These are phyloP conservation scores for Panulirus ornatus DNA, from an alignment of 1,140 invertebrate genomes.

Conservation along the genomic window DNA sequence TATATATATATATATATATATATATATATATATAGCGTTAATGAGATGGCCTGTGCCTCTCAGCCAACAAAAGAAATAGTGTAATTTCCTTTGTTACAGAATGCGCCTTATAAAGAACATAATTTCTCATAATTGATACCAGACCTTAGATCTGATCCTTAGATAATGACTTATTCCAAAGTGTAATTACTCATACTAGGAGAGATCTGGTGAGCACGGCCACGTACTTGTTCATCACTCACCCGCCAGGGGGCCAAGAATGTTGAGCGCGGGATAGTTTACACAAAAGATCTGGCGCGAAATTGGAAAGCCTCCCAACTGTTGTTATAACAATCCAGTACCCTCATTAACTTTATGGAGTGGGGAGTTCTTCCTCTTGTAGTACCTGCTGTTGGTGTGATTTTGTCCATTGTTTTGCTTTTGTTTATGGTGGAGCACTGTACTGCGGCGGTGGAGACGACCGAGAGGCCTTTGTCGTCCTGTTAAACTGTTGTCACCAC, in stretches of 20 bases:
- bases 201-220: background rate
- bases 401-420: no score
- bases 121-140: no score
- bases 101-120: no score
- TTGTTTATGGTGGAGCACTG: background rate
- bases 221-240: background rate
- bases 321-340: background rate
- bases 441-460: background rate
- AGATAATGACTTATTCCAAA: background rate
- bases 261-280: no score
- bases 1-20: background rate
- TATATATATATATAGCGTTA: no score
- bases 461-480: background rate
- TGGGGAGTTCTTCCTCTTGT: no score
- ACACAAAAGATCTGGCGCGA: background rate
- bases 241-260: background rate
- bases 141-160: no score
- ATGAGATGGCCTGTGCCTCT: no score
- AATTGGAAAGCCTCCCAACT: background rate
- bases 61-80: no score
- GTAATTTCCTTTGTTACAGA: no score
- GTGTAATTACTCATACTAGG: background rate
- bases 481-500: background rate
- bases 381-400: background rate
- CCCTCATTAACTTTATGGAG: background rate